Evolutionary conservation across 2,113 vertebrate species (phyloP).

Genomic region (Verasper variegatus): DNA sequence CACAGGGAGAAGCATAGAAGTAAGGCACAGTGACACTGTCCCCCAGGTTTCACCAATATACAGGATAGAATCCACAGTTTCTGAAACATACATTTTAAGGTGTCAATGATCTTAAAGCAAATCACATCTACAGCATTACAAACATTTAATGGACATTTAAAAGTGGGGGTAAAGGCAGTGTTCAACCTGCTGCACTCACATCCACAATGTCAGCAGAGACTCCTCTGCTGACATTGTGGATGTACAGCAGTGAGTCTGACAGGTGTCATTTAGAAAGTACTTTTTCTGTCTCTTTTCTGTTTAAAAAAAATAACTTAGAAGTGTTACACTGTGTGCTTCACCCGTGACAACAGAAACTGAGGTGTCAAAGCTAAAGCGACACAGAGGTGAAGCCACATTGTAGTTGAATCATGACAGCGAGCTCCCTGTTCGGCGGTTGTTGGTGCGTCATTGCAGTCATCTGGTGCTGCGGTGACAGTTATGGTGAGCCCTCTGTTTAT

Average conservation of each 20-base stretch:
- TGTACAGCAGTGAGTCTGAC: slow-evolving; percentile 54
- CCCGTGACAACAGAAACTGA: slow-evolving; percentile 54
- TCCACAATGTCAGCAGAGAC: no score
- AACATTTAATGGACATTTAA: no score
- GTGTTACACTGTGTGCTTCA: slow-evolving; percentile 47
- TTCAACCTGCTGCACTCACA: slow-evolving; percentile 31
- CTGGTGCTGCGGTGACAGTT: slow-evolving; percentile 16
- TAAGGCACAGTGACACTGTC: not conserved
- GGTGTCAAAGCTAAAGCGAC: slow-evolving; percentile 37
- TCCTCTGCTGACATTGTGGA: slow-evolving; percentile 27
- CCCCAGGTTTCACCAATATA: not conserved
- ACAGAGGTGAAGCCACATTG: slow-evolving; percentile 30
- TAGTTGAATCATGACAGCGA: slow-evolving; percentile 42
- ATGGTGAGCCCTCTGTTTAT: slow-evolving; percentile 24
- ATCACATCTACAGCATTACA: no score
- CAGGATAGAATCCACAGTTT: not conserved
- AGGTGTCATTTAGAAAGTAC: slow-evolving; percentile 61
- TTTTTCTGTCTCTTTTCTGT: slow-evolving; percentile 20
- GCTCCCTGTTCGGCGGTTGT: slow-evolving; percentile 15
- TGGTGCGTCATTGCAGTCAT: slow-evolving; percentile 30
- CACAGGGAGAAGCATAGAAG: not conserved
- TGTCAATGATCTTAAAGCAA: no score
- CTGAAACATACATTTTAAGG: not conserved
- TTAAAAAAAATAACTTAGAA: slow-evolving; percentile 6
- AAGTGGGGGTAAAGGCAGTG: not conserved